Evolutionary conservation across 2,797 vertebrate species (phyloP), one percentile per base, ranked within the genome.

Genomic region (Galago senegalensis): DNA sequence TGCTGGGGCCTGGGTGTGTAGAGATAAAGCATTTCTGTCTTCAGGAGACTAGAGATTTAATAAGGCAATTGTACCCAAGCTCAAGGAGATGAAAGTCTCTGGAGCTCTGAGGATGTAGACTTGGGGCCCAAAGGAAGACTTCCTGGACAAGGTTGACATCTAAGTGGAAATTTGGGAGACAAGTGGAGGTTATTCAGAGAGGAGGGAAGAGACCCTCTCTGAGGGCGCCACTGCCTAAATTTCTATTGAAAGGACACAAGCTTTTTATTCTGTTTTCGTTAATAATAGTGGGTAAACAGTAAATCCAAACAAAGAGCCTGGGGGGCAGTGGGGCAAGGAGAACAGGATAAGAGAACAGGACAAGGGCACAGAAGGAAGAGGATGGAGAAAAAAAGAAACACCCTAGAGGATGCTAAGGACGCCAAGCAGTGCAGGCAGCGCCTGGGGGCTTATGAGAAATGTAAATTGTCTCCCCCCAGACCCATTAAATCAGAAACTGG

Each of bases 1-100:
- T 40, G 12, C 72, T 3, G 2, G 18, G 18, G 1, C 21, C 37
- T 23, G 1, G n/a, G 60, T 17, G 5, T 0, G 6, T 1, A 29
- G 56, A 83, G 31, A 84, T 12, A 25, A 61, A 91, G 31, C 27
- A 23, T 46, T 83, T 77, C 20, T 14, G 17, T 69, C 40, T 73
- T 60, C 29, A 91, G 53, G 16, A 87, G 49, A 75, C 6, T 8
- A 61, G 72, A 67, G 21, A 60, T 14, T 75, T 12, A n/a, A 29
- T 0, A 4, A 70, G 65, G 56, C 58, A 40, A 34, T 11, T 61
- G 58, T 2, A 53, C 12, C 46, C 76, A 75, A 85, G 40, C 12
- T 29, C 58, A 67, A 89, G 63, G 53, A 72, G 27, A n/a, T 21
- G 80, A 56, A 25, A 27, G 11, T 37, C 20, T 1, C 46, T 61